phyloP scores from a whole-genome alignment of 2,888 invertebrate genomes.

The Acholoe squamosa region DNA sequence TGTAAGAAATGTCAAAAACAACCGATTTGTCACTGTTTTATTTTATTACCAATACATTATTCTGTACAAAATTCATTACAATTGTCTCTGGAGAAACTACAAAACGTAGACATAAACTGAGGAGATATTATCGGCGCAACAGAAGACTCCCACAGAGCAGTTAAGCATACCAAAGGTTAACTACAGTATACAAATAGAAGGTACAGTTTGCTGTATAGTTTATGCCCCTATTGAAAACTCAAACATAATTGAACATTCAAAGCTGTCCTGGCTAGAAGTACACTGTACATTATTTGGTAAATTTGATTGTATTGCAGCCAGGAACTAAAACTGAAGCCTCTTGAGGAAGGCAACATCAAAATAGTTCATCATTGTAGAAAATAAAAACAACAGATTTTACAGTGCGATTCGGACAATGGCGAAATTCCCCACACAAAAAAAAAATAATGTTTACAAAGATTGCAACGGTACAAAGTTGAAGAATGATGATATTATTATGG shows the following conservation, averaged over 20 bases:
- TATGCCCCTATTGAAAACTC: constrained; percentile 12
- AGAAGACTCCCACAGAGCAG: constrained; percentile 37
- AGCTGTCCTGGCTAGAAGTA: background rate
- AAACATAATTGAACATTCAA: background rate
- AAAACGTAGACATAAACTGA: constrained; percentile 26
- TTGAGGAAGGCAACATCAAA: background rate
- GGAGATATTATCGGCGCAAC: background rate
- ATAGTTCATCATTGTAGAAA: background rate
- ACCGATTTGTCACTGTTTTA: constrained; percentile 3
- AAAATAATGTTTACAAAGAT: too few relatives aligned
- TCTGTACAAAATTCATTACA: constrained; percentile 59
- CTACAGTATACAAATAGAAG: constrained; percentile 52
- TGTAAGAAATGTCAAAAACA: background rate
- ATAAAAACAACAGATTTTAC: background rate
- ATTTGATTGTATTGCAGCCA: background rate
- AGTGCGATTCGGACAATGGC: background rate
- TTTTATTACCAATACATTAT: constrained; percentile 61
- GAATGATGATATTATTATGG: background rate
- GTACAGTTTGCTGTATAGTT: background rate
- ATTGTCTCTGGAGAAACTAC: constrained; percentile 49
- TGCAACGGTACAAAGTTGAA: constrained; percentile 4
- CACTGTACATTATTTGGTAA: background rate
- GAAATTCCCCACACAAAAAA: too few relatives aligned
- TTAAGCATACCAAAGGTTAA: constrained; percentile 46
- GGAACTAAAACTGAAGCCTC: background rate